phyloP scores from a whole-genome alignment of 2,113 vertebrate genomes.

The Nothobranchius furzeri region DNA sequence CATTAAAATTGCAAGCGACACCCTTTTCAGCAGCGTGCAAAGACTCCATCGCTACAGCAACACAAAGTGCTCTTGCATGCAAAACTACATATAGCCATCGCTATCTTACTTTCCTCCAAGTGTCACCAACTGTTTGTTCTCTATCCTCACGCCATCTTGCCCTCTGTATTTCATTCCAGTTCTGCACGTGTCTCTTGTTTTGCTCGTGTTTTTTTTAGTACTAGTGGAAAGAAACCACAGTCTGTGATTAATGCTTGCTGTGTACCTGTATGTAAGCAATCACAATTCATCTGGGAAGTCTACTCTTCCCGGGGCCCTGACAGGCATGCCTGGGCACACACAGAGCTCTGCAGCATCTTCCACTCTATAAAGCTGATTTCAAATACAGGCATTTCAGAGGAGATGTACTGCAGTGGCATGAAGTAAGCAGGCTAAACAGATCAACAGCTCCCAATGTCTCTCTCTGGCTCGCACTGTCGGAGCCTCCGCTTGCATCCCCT shows the following conservation, averaged over 20 bases:
- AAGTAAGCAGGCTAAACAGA: constrained; percentile 67
- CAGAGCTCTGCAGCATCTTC: constrained; percentile 45
- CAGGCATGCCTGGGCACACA: constrained; percentile 60
- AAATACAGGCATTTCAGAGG: constrained; percentile 65
- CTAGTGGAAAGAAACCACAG: constrained; percentile 43
- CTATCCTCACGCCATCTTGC: constrained; percentile 2
- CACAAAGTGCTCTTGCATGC: constrained; percentile 32
- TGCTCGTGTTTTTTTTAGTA: constrained; percentile 19
- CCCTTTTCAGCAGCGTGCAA: constrained; percentile 27
- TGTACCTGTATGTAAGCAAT: constrained; percentile 74
- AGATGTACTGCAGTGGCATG: constrained; percentile 54
- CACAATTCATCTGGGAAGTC: constrained; percentile 66
- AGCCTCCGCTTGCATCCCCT: constrained; percentile 53
- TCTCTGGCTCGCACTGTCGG: constrained; percentile 31
- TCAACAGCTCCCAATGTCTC: constrained; percentile 50
- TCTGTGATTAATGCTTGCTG: constrained; percentile 75
- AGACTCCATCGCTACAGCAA: constrained; percentile 20
- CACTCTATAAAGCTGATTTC: constrained; percentile 71
- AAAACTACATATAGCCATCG: constrained; percentile 24
- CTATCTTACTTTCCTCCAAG: constrained; percentile 13
- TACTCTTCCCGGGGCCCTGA: constrained; percentile 57
- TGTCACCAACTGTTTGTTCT: constrained; percentile 28
- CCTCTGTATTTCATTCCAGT: constrained; percentile 23
- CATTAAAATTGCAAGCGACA: constrained; percentile 71
- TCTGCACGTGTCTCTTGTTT: constrained; percentile 36